A percentile compares a stretch with the other conserved stretches of the same genome.
These are phyloP conservation scores for Erebia palarica DNA, from an alignment of 2,888 invertebrate genomes.

Conservation along the genomic window DNA sequence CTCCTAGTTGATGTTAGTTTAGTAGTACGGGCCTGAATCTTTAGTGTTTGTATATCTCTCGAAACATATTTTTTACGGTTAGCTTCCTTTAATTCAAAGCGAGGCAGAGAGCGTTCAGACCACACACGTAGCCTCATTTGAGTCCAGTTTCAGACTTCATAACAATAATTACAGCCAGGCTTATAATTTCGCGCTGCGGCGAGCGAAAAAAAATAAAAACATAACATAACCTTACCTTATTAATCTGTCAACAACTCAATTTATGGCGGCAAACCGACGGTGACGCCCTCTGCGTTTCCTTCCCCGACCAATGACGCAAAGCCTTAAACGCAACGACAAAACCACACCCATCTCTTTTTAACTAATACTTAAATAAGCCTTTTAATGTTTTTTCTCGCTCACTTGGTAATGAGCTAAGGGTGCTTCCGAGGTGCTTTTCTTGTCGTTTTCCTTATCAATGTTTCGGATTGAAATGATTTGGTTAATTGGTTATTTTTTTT, in stretches of 20 bases:
- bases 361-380: conserved; percentile 12
- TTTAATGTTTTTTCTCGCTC: conserved; percentile 10
- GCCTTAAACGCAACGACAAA: conserved; percentile 39
- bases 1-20: too few relatives aligned
- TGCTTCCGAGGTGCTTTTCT: conserved; percentile 21
- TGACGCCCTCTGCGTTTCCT: conserved; percentile 71
- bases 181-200: conserved; percentile 77
- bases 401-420: conserved; percentile 12
- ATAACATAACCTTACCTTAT: conserved; percentile 80
- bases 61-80: conserved; percentile 3
- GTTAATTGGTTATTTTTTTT: conserved; percentile 31
- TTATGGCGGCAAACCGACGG: conserved; percentile 77
- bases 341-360: conserved; percentile 57
- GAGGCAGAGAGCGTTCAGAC: conserved; percentile 51
- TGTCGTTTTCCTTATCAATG: conserved; percentile 31
- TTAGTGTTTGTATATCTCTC: too few relatives aligned
- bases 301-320: conserved; percentile 64
- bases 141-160: conserved; percentile 58
- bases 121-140: conserved; percentile 79
- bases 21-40: too few relatives aligned
- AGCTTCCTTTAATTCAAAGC: background rate
- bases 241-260: conserved; percentile 83
- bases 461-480: conserved; percentile 29
- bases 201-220: conserved; percentile 72
- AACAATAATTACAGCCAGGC: conserved; percentile 72